Evolutionary conservation across 2,888 invertebrate genomes (phyloP), one percentile per base, ranked within the genome.

Genomic region (Aphelenchoides bicaudatus): DNA sequence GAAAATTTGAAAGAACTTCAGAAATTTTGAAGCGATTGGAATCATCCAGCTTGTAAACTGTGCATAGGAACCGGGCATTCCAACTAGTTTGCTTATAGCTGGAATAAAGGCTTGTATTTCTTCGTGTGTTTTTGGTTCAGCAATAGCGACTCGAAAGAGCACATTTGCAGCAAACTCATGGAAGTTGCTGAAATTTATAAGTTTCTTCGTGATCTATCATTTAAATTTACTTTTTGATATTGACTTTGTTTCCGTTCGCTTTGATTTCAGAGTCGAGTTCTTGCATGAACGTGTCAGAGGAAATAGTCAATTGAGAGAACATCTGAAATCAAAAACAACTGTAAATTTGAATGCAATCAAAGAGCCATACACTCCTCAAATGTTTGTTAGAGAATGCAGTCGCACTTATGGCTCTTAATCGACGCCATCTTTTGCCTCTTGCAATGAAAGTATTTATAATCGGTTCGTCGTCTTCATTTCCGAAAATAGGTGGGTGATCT

Each of bases 121-220:
- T 6, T 43, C 43, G 10, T 25, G 43, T 10, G 21, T 43, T n/a
- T n/a, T 21, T n/a, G 43, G 10, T 8, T 21, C 21, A 8, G 21
- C 43, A 25, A 21, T 21, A 10, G 43, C 43, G 21, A 43, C 81
- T 23, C 81, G 78, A 6, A 80, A 79, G 53, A 84, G 84, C 1
- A 82, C 80, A 59, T 84, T 83, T 61, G 84, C 78, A 1, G 84
- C 83, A 23, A 83, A 73, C 1, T 82, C 80, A 69, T 83, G 82
- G 59, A 81, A 81, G 59, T 43, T 6, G 10, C 43, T 43, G 23
- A 43, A 43, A 43, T n/a, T n/a, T n/a, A n/a, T n/a, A n/a, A n/a
- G n/a, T n/a, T n/a, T n/a, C n/a, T n/a, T n/a, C n/a, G n/a, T n/a
- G n/a, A n/a, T n/a, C n/a, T n/a, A n/a, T n/a, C n/a, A n/a, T n/a